Base-by-base conservation (phyloP, 2,797 vertebrate species). In the Percopsis omiscomaycus region DNA sequence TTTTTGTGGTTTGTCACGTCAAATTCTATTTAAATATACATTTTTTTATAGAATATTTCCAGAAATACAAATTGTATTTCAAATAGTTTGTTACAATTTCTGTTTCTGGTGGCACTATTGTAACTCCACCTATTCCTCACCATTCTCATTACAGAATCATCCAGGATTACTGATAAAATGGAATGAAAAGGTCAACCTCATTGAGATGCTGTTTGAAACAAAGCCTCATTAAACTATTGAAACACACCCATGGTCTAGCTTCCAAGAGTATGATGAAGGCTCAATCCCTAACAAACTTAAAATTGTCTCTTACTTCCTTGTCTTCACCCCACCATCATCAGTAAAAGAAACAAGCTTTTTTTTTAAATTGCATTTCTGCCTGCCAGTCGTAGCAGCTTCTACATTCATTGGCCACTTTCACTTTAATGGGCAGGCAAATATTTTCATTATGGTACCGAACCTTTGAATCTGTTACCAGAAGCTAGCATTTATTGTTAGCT, bases 221-320 rank as follows among this genome's bases (percentile, higher is more conserved):
- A 79, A 78, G 77, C 74, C 60, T 84, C 72, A 74, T 78, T 11
- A 71, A 67, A 85, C 57, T 80, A 75, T 81, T 84, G 73, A 78
- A 80, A 84, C 75, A 78, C 78, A 78, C 69, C 73, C 75, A 78
- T 78, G 71, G 71, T 79, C 69, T 74, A 74, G 60, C 48, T 28
- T 61, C 44, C 46, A 50, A 50, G 50, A 69, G 15, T 68, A 80
- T 83, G 83, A 83, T 81, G 82, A 88, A 84, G 84, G 76, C 77
- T 81, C 15, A 56, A 71, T 66, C 15, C 15, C n/a, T 68, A 22
- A 32, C 11, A 46, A 32, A 28, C 22, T 61, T 66, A 1, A 63
- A 50, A 56, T 29, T 46, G 29, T 30, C 45, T 61, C 44, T 48
- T 54, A 8, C 15, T 52, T 58, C 42, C 16, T 62, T 42, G 14